Percentiles rank a stretch among this genome's conserved stretches.
These are phyloP conservation scores for Cantharis nigra DNA, from an alignment of 2,888 invertebrate genomes.

Conservation along the genomic window DNA sequence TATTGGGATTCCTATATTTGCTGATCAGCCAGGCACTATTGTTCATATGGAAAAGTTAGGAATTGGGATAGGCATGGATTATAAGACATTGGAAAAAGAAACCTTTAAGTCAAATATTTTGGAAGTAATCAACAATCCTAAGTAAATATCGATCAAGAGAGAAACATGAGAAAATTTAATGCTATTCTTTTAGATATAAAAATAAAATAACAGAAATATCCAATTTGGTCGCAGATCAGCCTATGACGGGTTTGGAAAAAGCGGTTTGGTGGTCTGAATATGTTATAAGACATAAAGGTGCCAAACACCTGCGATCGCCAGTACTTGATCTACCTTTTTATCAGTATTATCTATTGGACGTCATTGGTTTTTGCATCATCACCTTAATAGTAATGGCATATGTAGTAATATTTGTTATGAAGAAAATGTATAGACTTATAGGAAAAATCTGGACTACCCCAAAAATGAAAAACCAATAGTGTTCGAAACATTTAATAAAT, in stretches of 20 bases:
- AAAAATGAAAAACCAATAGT: neutral
- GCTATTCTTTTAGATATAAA: slow-evolving; percentile 36
- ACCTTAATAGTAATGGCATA: neutral
- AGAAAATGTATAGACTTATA: neutral
- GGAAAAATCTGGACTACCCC: neutral
- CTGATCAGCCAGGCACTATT: slow-evolving; percentile 40
- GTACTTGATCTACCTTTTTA: slow-evolving; percentile 31
- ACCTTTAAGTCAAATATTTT: slow-evolving; percentile 42
- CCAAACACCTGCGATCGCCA: slow-evolving; percentile 34
- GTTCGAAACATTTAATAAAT: no score
- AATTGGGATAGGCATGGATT: slow-evolving; percentile 46
- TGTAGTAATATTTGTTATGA: neutral
- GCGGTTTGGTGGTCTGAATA: slow-evolving; percentile 45
- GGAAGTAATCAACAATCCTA: slow-evolving; percentile 28
- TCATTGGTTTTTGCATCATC: slow-evolving; percentile 25
- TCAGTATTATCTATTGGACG: slow-evolving; percentile 38
- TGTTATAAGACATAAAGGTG: slow-evolving; percentile 40
- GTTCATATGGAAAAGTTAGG: neutral
- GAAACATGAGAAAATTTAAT: neutral
- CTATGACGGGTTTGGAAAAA: slow-evolving; percentile 37
- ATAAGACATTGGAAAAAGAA: slow-evolving; percentile 43
- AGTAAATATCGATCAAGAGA: neutral
- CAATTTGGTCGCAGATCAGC: slow-evolving; percentile 37
- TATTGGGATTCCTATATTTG: slow-evolving; percentile 42
- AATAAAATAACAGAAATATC: slow-evolving; percentile 27